Evolutionary conservation across 2,888 invertebrate genomes (phyloP).

Genomic region (Scelioninae gen. 2): DNA sequence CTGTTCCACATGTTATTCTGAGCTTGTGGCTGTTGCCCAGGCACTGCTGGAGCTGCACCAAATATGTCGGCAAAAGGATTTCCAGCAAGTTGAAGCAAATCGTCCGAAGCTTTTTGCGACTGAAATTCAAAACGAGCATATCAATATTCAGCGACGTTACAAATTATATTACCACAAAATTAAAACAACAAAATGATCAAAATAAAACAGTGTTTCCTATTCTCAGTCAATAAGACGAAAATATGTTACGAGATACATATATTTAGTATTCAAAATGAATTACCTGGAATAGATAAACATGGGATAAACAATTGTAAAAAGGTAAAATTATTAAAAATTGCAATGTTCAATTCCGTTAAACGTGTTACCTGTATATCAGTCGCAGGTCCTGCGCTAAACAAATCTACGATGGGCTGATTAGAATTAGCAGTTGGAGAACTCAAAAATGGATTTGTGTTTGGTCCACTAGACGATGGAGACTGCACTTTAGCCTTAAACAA

Average conservation of each 20-base stretch:
- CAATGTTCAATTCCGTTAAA: no score
- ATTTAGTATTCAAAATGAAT: background rate
- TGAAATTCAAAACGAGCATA: slow-evolving; percentile 58
- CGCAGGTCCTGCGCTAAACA: slow-evolving; percentile 82
- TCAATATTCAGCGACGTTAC: background rate
- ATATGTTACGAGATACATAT: no score
- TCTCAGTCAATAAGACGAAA: background rate
- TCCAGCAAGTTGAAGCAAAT: slow-evolving; percentile 87
- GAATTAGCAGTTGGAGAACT: slow-evolving; percentile 80
- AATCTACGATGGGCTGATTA: slow-evolving; percentile 83
- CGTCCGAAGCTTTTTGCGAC: slow-evolving; percentile 86
- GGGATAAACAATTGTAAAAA: background rate
- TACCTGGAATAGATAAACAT: slow-evolving; percentile 9
- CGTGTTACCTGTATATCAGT: slow-evolving; percentile 69
- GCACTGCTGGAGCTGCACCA: slow-evolving; percentile 75
- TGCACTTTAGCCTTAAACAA: slow-evolving; percentile 84
- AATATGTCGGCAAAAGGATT: slow-evolving; percentile 95
- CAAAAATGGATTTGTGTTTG: slow-evolving; percentile 90
- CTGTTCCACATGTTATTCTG: slow-evolving; percentile 77
- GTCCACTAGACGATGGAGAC: slow-evolving; percentile 83
- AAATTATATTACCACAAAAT: no score
- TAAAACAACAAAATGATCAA: background rate
- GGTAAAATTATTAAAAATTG: slow-evolving; percentile 2
- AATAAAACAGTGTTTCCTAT: no score
- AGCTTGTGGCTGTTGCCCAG: slow-evolving; percentile 68